Conservation (phyloP, 2,113 vertebrate genomes). For the Leucosticte australis region DNA sequence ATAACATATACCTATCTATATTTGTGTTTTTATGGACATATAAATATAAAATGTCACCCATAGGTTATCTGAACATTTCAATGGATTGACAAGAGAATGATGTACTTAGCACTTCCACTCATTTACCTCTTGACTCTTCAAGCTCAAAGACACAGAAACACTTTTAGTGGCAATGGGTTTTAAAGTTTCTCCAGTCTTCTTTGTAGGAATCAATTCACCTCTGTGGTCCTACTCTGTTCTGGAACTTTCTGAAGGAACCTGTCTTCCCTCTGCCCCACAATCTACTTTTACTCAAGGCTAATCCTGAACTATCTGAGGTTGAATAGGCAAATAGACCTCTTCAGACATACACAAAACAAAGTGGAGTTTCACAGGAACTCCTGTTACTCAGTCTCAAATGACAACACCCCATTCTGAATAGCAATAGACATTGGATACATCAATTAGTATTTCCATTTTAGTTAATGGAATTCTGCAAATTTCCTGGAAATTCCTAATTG, state of each 20-base stretch:
- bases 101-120: background rate
- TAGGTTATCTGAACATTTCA: background rate
- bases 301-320: background rate
- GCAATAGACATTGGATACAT: background rate
- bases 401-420: background rate
- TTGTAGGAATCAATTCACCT: background rate
- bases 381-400: background rate
- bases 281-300: background rate
- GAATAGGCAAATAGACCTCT: background rate
- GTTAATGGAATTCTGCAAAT: background rate
- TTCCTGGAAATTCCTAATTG: background rate
- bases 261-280: background rate
- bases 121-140: background rate
- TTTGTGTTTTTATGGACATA: background rate
- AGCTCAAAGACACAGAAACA: background rate
- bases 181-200: background rate
- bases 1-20: background rate
- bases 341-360: background rate
- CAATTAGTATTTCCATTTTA: background rate
- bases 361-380: background rate
- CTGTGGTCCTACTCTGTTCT: background rate
- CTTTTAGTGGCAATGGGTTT: background rate
- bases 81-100: background rate
- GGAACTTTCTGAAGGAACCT: background rate
- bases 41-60: background rate